Conservation (phyloP, 2,113 vertebrate genomes). For the Laticauda laticaudata region DNA sequence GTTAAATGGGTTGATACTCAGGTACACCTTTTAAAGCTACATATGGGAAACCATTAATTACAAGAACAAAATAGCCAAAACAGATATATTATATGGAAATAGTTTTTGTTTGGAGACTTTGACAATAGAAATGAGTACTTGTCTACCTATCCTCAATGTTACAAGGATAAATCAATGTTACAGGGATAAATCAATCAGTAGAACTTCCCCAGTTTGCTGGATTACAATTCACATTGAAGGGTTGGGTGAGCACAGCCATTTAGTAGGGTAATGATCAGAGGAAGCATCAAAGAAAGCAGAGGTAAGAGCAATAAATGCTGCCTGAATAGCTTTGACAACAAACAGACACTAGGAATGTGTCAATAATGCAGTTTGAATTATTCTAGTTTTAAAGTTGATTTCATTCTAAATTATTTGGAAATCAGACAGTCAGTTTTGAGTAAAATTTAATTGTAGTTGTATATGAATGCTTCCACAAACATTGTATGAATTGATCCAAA, state of each 20-base stretch:
- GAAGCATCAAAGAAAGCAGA: background rate
- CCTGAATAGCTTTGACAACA: background rate
- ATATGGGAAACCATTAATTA: background rate
- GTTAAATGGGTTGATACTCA: slow-evolving; percentile 82
- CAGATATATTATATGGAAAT: background rate
- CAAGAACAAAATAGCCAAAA: background rate
- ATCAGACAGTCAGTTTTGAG: background rate
- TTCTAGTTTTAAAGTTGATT: background rate
- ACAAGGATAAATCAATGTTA: background rate
- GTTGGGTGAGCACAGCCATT: background rate
- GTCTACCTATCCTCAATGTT: background rate
- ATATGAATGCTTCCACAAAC: background rate
- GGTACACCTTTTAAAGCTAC: slow-evolving; percentile 56
- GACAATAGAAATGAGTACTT: background rate
- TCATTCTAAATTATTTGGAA: background rate
- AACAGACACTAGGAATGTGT: background rate
- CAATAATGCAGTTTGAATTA: background rate
- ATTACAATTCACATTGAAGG: background rate
- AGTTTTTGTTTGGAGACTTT: background rate
- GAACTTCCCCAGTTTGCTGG: background rate
- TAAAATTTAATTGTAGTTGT: background rate
- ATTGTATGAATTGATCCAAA: background rate
- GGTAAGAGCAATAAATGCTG: background rate
- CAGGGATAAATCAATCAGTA: background rate
- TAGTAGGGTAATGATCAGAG: background rate